A percentile compares a stretch with the other conserved stretches of the same genome.
Conservation (phyloP, 2,797 vertebrate genomes). For the Smutsia gigantea region DNA sequence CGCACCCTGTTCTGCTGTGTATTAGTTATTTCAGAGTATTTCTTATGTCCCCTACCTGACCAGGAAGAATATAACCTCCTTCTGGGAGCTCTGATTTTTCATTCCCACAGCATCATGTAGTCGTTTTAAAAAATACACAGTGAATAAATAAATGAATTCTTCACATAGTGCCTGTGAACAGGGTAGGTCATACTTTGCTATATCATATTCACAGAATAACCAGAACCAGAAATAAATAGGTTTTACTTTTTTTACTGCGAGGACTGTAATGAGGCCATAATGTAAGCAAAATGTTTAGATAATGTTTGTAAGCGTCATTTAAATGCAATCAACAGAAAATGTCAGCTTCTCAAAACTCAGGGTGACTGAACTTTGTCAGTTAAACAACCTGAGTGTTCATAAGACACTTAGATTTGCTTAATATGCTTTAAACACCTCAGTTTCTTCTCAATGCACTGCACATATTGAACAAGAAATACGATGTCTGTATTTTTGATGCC, state of each 20-base stretch:
- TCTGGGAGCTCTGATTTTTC: slow-evolving; percentile 27
- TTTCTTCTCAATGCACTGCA: slow-evolving; percentile 37
- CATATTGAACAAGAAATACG: slow-evolving; percentile 49
- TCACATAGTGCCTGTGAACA: slow-evolving; percentile 50
- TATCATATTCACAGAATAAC: slow-evolving; percentile 60
- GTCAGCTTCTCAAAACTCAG: slow-evolving; percentile 67
- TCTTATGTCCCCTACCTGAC: slow-evolving; percentile 38
- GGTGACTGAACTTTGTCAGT: slow-evolving; percentile 68
- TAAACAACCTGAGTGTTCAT: slow-evolving; percentile 59
- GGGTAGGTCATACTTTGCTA: slow-evolving; percentile 34
- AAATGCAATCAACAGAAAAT: slow-evolving; percentile 60
- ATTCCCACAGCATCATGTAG: slow-evolving; percentile 8
- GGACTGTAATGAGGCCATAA: slow-evolving; percentile 55
- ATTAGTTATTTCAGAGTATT: not conserved
- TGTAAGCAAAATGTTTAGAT: slow-evolving; percentile 77
- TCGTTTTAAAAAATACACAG: slow-evolving; percentile 20
- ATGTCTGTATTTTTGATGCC: not conserved
- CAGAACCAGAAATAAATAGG: slow-evolving; percentile 56
- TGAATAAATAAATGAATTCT: slow-evolving; percentile 70
- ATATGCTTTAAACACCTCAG: slow-evolving; percentile 29
- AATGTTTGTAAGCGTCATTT: slow-evolving; percentile 53
- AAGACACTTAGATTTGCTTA: slow-evolving; percentile 57
- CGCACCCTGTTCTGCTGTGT: not conserved
- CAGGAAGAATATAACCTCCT: not conserved
- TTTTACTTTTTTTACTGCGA: not conserved